A percentile compares a stretch with the other conserved stretches of the same genome.
Evolutionary conservation across 1,140 invertebrate genomes (phyloP).

Genomic region (Drosophila teissieri): DNA sequence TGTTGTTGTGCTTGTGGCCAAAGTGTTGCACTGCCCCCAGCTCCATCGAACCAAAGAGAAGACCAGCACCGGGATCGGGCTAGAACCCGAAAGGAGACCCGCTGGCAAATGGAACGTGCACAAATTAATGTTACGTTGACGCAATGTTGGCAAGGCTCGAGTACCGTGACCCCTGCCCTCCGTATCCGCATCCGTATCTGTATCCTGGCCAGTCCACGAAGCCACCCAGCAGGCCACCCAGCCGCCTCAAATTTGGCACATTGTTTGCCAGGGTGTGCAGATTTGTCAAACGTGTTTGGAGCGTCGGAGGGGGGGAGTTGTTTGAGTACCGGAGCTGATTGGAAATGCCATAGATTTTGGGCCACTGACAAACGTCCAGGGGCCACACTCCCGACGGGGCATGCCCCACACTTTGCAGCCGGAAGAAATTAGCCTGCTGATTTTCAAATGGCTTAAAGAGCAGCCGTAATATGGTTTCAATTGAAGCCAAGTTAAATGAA

Average conservation of each 20-base stretch:
- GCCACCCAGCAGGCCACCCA: not conserved
- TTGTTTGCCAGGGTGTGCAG: slow-evolving; percentile 67
- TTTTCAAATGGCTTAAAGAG: slow-evolving; percentile 4
- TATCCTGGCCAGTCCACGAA: not conserved
- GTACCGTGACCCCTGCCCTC: slow-evolving; percentile 30
- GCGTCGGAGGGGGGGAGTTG: not conserved
- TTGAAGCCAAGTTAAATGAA: not conserved
- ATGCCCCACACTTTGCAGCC: slow-evolving; percentile 13
- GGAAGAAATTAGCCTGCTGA: slow-evolving; percentile 45
- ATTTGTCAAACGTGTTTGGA: slow-evolving; percentile 55
- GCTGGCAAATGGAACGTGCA: slow-evolving; percentile 73
- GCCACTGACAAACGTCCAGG: slow-evolving; percentile 19
- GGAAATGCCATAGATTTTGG: slow-evolving; percentile 55
- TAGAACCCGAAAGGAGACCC: slow-evolving; percentile 39
- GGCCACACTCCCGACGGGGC: slow-evolving; percentile 7
- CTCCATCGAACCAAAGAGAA: slow-evolving; percentile 34
- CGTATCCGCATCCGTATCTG: no score
- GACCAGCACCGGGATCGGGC: not conserved
- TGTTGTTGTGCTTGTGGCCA: slow-evolving; percentile 66
- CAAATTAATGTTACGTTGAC: slow-evolving; percentile 77
- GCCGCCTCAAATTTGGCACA: slow-evolving; percentile 69
- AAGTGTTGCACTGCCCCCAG: slow-evolving; percentile 68
- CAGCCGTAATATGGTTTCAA: not conserved
- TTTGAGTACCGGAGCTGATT: slow-evolving; percentile 41
- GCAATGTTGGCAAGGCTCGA: slow-evolving; percentile 64